Conservation (phyloP, 2,797 vertebrate genomes). For the Arrhamphus sclerolepis region DNA sequence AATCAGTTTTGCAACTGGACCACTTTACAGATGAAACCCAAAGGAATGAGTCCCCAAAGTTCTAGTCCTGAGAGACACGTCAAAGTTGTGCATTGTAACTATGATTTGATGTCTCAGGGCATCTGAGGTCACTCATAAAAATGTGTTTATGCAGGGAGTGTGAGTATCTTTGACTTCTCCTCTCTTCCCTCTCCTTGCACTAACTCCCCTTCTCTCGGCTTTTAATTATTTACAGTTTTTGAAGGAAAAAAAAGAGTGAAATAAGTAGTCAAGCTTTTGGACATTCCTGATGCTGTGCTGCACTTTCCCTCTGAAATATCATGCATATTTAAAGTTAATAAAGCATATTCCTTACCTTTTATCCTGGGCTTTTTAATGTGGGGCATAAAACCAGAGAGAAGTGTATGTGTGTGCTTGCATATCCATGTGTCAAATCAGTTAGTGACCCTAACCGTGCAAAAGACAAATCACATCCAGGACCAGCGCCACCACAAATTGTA, state of each 20-base stretch:
- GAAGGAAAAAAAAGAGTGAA: slow-evolving; percentile 57
- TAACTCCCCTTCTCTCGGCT: slow-evolving; percentile 40
- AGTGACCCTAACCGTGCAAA: slow-evolving; percentile 35
- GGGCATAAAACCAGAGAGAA: slow-evolving; percentile 53
- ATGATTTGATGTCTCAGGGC: slow-evolving; percentile 64
- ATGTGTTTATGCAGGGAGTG: slow-evolving; percentile 76
- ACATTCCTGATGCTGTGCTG: slow-evolving; percentile 76
- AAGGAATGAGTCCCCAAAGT: slow-evolving; percentile 26
- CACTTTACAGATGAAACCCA: slow-evolving; percentile 8
- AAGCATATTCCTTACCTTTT: slow-evolving; percentile 83
- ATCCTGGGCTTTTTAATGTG: slow-evolving; percentile 77
- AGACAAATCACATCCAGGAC: slow-evolving; percentile 40
- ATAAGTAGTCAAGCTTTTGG: slow-evolving; percentile 82
- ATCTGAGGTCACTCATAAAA: slow-evolving; percentile 74
- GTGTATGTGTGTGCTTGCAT: slow-evolving; percentile 16
- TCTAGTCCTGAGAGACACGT: slow-evolving; percentile 24
- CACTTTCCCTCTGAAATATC: slow-evolving; percentile 83
- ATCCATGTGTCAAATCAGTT: slow-evolving; percentile 36
- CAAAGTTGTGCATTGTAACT: slow-evolving; percentile 41
- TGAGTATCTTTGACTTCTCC: slow-evolving; percentile 63
- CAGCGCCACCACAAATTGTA: slow-evolving; percentile 23
- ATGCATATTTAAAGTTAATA: slow-evolving; percentile 87
- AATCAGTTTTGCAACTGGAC: slow-evolving; percentile 26
- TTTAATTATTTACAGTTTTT: slow-evolving; percentile 83
- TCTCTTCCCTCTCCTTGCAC: slow-evolving; percentile 26